Base-by-base conservation (phyloP, 2,797 vertebrate genomes). In the Neosilurus hyrtlii region DNA sequence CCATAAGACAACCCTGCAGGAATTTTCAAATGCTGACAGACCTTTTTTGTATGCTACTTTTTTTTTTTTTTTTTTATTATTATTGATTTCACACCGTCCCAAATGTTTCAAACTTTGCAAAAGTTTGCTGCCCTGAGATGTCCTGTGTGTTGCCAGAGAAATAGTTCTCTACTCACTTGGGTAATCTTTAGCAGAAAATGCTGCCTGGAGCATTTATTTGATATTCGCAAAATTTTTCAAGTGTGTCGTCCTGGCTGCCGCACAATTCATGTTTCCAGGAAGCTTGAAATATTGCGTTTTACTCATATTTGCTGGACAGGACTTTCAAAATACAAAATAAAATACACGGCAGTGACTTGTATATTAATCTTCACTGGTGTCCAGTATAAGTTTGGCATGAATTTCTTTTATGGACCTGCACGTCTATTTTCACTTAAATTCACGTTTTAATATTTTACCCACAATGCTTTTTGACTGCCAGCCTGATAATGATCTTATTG, bases 41-140 rank as follows among this genome's bases (percentile, higher is more conserved):
- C 24, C 20, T 51, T 79, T 79, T 79, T 18, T 26, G 6, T 52
- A 43, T 61, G 59, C 59, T 54, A 57, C 14, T 4, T 43, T 52
- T 65, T 7, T 43, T 43, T 52, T 65, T 7, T 43, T 43, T 43
- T 43, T 43, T 43, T 43, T 43, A 43, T 30, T 30, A 30, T 1
- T 70, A 78, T 79, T 12, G 82, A 83, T 62, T 59, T 18, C 52
- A 68, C 63, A 43, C 52, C 37, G 37, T 72, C 63, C 59, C 16
- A 26, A 67, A 76, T 26, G 73, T 59, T 59, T 74, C 2, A 61
- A 70, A 78, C 74, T 66, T 56, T 56, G 4, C 0, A 9, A 66
- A 74, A 74, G 51, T 61, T 82, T 56, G n/a, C 51, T 57, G 49
- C 52, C 4, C 70, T 16, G 43, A 9, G 24, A 11, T 43, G 4